These are phyloP conservation scores for Callopanchax toddi DNA, from an alignment of 2,113 vertebrate species.

Conservation along the genomic window DNA sequence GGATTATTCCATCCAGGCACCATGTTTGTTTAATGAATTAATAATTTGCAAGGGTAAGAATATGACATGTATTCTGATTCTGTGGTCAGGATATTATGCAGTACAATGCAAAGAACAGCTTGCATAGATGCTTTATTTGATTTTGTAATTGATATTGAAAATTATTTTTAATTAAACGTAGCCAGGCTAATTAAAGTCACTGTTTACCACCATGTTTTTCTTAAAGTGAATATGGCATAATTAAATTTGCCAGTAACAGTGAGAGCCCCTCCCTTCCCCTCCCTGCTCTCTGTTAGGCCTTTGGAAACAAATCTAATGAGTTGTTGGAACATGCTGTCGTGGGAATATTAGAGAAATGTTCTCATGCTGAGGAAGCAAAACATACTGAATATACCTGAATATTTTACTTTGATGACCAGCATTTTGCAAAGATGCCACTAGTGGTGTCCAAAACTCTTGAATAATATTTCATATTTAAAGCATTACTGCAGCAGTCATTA, in stretches of 20 bases:
- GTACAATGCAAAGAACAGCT: conserved; percentile 12
- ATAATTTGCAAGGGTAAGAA: conserved; percentile 39
- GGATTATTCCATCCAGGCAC: conserved; percentile 45
- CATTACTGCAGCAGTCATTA: no score
- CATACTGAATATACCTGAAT: neutral
- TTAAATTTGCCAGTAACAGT: conserved; percentile 41
- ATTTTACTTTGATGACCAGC: neutral
- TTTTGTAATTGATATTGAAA: conserved; percentile 38
- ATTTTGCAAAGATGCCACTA: neutral
- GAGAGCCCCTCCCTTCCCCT: conserved; percentile 1
- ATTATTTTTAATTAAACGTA: conserved; percentile 23
- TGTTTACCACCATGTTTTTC: conserved; percentile 40
- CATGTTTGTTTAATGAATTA: conserved; percentile 51
- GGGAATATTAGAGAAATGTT: conserved; percentile 20
- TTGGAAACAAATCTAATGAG: conserved; percentile 42
- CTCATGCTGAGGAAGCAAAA: conserved; percentile 12
- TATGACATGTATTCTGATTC: conserved; percentile 29
- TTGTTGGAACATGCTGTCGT: conserved; percentile 27
- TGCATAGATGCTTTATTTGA: conserved; percentile 28
- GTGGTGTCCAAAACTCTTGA: neutral
- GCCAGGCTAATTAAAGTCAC: conserved; percentile 26
- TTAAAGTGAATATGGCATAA: conserved; percentile 42
- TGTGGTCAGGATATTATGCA: conserved; percentile 12
- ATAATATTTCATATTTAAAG: no score
- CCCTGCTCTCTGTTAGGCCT: conserved; percentile 29